phyloP scores from a whole-genome alignment of 2,888 invertebrate species.

The Leuctra nigra region DNA sequence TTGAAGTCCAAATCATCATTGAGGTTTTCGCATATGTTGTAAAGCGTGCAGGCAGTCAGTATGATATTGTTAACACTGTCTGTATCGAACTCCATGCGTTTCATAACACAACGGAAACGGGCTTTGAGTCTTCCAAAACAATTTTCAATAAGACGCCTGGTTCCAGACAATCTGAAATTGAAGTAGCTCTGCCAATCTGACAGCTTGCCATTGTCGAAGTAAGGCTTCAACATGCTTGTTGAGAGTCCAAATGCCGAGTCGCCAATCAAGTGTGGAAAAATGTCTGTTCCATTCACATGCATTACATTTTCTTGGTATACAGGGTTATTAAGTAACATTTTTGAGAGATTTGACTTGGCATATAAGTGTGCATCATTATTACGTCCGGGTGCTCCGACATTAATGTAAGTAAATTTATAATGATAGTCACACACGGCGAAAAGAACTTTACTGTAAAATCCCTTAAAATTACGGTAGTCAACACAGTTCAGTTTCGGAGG shows the following conservation, averaged over 20 bases:
- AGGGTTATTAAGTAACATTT: not conserved
- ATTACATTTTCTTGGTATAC: not conserved
- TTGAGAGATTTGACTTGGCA: not conserved
- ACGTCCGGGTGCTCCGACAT: not conserved
- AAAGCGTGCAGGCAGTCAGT: not conserved
- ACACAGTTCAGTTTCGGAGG: not conserved
- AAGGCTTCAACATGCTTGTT: not conserved
- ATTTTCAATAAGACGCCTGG: not conserved
- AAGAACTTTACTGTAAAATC: not conserved
- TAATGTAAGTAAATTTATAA: not conserved
- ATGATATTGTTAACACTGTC: not conserved
- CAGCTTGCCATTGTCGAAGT: not conserved
- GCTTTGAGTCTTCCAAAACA: not conserved
- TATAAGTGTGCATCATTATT: not conserved
- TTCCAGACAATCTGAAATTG: not conserved
- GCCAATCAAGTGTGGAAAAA: not conserved
- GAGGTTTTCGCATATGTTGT: not conserved
- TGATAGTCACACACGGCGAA: not conserved
- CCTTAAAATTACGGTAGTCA: not conserved
- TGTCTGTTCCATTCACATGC: not conserved
- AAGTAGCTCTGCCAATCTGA: not conserved
- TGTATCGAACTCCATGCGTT: not conserved
- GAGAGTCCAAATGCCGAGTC: not conserved
- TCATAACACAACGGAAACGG: not conserved
- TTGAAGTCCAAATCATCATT: not conserved